Percentiles rank a stretch among this genome's conserved stretches.
Evolutionary conservation across 2,888 invertebrate species (phyloP).

Genomic region (Caenorhabditis uteleia): DNA sequence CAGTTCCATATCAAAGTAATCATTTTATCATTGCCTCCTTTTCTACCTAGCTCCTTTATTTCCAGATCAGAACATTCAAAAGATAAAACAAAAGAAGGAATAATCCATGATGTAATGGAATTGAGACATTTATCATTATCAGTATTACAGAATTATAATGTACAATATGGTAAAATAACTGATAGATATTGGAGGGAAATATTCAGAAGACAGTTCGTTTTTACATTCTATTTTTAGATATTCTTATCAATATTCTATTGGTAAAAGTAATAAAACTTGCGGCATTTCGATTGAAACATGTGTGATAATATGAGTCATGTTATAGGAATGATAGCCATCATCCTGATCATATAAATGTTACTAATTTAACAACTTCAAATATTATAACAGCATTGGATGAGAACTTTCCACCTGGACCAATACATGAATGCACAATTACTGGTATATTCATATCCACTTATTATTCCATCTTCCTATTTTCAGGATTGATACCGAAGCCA

Average conservation of each 20-base stretch:
- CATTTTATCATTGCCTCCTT: no score
- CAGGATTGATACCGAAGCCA: constrained; percentile 29
- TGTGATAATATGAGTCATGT: neutral
- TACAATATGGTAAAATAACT: constrained; percentile 12
- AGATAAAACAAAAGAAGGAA: neutral
- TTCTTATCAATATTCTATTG: no score
- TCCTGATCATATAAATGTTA: constrained; percentile 35
- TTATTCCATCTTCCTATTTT: neutral
- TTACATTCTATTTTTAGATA: neutral
- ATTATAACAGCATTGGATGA: constrained; percentile 31
- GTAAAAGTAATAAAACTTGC: no score
- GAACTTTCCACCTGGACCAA: constrained; percentile 22
- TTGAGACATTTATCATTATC: constrained; percentile 22
- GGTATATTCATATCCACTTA: constrained; percentile 2
- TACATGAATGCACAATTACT: constrained; percentile 22
- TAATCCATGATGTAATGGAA: constrained; percentile 17
- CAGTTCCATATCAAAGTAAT: no score
- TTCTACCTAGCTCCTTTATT: no score
- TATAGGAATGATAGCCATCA: constrained; percentile 28
- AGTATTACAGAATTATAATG: constrained; percentile 18
- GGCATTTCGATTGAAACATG: neutral
- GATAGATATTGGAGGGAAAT: constrained; percentile 40
- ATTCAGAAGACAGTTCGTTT: constrained; percentile 30
- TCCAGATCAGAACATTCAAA: constrained; percentile 1
- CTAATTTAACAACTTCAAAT: constrained; percentile 22